phyloP scores from a whole-genome alignment of 23 tunicate species.

The Corella eumyota region DNA sequence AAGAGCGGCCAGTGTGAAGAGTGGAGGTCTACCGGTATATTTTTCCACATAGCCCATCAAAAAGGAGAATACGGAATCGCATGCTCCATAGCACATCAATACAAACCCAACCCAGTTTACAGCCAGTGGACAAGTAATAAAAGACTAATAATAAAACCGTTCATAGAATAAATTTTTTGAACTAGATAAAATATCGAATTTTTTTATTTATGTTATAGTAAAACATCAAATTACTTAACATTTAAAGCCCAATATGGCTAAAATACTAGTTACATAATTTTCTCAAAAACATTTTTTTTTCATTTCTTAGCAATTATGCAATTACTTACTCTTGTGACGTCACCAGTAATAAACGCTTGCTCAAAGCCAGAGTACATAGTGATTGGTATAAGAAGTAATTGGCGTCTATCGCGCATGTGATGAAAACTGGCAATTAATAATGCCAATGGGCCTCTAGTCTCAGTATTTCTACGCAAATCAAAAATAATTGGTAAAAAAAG shows the following conservation, averaged over 20 bases:
- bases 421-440: constrained; percentile 55
- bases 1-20: constrained; percentile 43
- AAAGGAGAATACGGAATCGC: constrained; percentile 65
- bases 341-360: constrained; percentile 85
- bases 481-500: too few species aligned
- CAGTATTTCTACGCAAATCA: constrained; percentile 51
- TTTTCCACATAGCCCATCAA: constrained; percentile 60
- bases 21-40: constrained; percentile 53
- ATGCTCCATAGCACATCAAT: constrained; percentile 75
- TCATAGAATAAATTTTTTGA: neutral
- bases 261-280: too few species aligned
- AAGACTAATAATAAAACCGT: constrained; percentile 52
- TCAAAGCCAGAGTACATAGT: constrained; percentile 97
- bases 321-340: constrained; percentile 58
- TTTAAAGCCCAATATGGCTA: neutral
- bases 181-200: neutral
- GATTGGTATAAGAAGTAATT: constrained; percentile 62
- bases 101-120: constrained; percentile 97
- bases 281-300: too few species aligned
- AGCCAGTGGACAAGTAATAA: constrained; percentile 73
- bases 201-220: too few species aligned
- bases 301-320: too few species aligned
- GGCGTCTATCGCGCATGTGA: constrained; percentile 67
- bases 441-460: constrained; percentile 27
- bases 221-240: too few species aligned